Evolutionary conservation across 2,797 vertebrate genomes (phyloP), one percentile per base, ranked within the genome.

Genomic region (Neopelma chrysocephalum): DNA sequence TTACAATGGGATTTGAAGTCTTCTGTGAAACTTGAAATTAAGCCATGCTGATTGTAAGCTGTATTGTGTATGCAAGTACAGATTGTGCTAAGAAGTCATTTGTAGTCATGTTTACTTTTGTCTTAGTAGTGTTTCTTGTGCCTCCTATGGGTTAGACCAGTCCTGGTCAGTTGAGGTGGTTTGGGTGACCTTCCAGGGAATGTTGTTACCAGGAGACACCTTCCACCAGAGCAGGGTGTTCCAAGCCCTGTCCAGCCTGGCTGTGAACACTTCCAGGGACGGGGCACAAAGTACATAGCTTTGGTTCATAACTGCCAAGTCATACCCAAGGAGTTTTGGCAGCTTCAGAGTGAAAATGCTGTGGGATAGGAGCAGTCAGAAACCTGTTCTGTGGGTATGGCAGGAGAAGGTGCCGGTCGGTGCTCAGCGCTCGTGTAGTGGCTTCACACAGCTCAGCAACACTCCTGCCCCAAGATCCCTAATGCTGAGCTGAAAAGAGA

Each of bases 401-500:
- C 6, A 54, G 65, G 43, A 34, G 50, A 58, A 38, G 22, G 36
- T 77, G 38, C 38, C 31, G 45, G 6, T 68, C 7, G 2, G 5
- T 50, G 65, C 53, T 42, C 16, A 18, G 17, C 0, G 0, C 53
- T 38, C 1, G 0, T 66, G 72, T 48, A 29, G 69, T 57, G 65
- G 26, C 51, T 79, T 58, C 53, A 76, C 70, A 62, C 73, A 90
- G 11, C 51, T 72, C 57, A 54, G 68, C 70, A 75, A 0, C 11
- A 10, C 84, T 91, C 82, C 78, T 70, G 6, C 43, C 62, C 64
- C 26, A 26, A 60, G 38, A 64, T 68, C 75, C 57, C 75, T 69
- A 22, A 36, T 70, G 79, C 57, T 34, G 54, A 66, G 68, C 92
- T 93, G 82, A 45, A 92, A 54, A 54, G 82, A 90, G 93, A 81